These are phyloP conservation scores for Metopia argyrocephala DNA, from an alignment of 2,888 invertebrate species.

Conservation along the genomic window DNA sequence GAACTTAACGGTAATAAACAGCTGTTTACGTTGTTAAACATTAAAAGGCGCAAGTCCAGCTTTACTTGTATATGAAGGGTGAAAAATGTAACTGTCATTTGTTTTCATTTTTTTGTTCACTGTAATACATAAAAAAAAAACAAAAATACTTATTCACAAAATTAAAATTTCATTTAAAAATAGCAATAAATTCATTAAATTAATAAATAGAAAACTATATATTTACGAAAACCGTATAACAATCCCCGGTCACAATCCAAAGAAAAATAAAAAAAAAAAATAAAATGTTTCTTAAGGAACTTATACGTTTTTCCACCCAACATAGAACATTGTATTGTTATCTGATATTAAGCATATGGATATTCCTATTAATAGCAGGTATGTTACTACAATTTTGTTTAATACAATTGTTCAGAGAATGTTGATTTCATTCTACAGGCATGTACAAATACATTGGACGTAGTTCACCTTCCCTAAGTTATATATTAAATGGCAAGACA, in stretches of 20 bases:
- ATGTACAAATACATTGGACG: constrained; percentile 89
- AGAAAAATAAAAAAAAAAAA: not conserved
- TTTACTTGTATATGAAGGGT: constrained; percentile 36
- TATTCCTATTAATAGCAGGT: constrained; percentile 88
- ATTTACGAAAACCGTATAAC: constrained; percentile 5
- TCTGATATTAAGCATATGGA: constrained; percentile 89
- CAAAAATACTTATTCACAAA: constrained; percentile 14
- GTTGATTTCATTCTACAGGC: constrained; percentile 77
- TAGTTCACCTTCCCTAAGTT: constrained; percentile 76
- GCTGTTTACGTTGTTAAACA: constrained; percentile 1
- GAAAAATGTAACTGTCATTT: constrained; percentile 36
- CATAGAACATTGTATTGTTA: constrained; percentile 90
- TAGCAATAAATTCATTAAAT: not conserved
- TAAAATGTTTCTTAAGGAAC: constrained; percentile 79
- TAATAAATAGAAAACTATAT: not conserved
- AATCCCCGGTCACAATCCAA: constrained; percentile 51
- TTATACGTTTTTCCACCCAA: constrained; percentile 83
- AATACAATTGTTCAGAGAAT: not conserved
- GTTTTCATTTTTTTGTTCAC: constrained; percentile 53
- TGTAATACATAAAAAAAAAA: constrained; percentile 49
- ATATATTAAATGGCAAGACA: constrained; percentile 69
- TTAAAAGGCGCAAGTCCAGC: constrained; percentile 45
- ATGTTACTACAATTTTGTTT: constrained; percentile 63
- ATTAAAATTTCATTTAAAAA: constrained; percentile 22
- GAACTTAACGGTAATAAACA: constrained; percentile 40